Percentiles rank a stretch among this genome's conserved stretches.
Evolutionary conservation across 2,797 vertebrate genomes (phyloP).

Genomic region (Sciurus vulgaris): DNA sequence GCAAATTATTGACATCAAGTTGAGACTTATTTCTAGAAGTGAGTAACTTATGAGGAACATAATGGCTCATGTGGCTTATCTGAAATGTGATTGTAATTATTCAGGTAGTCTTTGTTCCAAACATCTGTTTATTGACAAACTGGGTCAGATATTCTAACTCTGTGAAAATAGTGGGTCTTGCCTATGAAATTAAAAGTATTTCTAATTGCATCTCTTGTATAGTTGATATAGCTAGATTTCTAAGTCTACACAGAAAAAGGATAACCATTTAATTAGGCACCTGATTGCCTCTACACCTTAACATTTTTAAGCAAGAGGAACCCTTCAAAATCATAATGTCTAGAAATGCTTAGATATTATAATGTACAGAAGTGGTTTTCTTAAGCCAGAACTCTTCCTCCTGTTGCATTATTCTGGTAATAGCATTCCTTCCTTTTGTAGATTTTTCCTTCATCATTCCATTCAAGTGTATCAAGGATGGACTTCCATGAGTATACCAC

Average conservation of each 20-base stretch:
- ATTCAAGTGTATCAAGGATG: background rate
- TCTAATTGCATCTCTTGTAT: conserved; percentile 8
- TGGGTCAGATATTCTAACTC: background rate
- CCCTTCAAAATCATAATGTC: background rate
- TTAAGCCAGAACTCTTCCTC: background rate
- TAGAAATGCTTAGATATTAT: background rate
- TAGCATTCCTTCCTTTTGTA: background rate
- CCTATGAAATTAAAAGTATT: background rate
- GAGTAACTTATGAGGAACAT: background rate
- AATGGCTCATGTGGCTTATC: background rate
- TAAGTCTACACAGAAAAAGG: background rate
- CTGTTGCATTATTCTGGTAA: background rate
- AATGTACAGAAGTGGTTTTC: background rate
- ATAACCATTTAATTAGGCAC: conserved; percentile 31
- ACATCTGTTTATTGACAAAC: background rate
- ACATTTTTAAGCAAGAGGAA: background rate
- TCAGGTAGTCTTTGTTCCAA: background rate
- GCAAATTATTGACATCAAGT: conserved; percentile 40
- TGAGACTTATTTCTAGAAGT: conserved; percentile 66
- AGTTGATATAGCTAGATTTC: background rate
- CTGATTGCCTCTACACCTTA: background rate
- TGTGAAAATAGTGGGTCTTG: background rate
- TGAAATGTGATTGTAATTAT: conserved; percentile 26
- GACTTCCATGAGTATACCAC: background rate
- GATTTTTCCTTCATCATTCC: background rate